These are phyloP conservation scores for Herpetotheres cachinnans DNA, from an alignment of 2,113 vertebrate genomes.

Conservation along the genomic window DNA sequence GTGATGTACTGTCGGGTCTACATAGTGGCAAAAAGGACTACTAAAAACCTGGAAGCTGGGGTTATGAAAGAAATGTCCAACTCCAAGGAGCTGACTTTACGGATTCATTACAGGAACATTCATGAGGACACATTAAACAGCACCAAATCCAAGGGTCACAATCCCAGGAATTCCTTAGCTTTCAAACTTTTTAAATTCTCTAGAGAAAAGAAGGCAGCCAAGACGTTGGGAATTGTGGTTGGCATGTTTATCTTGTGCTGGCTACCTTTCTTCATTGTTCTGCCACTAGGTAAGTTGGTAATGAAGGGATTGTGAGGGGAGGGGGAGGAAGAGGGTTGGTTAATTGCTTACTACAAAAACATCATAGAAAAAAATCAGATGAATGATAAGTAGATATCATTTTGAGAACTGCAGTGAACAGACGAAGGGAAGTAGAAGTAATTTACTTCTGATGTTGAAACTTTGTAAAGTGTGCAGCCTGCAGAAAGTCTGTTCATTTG, in stretches of 20 bases:
- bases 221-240: slow-evolving; percentile 92
- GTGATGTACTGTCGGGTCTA: slow-evolving; percentile 96
- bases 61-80: slow-evolving; percentile 94
- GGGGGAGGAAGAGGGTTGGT: background rate
- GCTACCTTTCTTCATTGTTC: slow-evolving; percentile 92
- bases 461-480: slow-evolving; percentile 29
- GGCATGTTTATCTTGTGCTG: slow-evolving; percentile 95
- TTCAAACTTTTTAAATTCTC: slow-evolving; percentile 93
- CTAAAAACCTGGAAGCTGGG: slow-evolving; percentile 93
- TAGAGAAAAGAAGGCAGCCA: slow-evolving; percentile 94
- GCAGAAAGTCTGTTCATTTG: slow-evolving; percentile 17
- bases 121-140: slow-evolving; percentile 78
- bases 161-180: slow-evolving; percentile 87
- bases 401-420: background rate
- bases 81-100: slow-evolving; percentile 90
- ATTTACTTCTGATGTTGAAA: background rate
- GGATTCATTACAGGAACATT: slow-evolving; percentile 92
- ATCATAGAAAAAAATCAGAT: background rate
- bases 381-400: background rate
- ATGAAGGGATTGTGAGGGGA: background rate
- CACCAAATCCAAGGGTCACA: slow-evolving; percentile 81
- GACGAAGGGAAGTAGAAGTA: background rate
- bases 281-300: slow-evolving; percentile 86
- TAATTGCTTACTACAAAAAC: background rate
- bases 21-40: slow-evolving; percentile 93